Conservation (phyloP, 2,113 vertebrate species). For the Catharus bicknelli region DNA sequence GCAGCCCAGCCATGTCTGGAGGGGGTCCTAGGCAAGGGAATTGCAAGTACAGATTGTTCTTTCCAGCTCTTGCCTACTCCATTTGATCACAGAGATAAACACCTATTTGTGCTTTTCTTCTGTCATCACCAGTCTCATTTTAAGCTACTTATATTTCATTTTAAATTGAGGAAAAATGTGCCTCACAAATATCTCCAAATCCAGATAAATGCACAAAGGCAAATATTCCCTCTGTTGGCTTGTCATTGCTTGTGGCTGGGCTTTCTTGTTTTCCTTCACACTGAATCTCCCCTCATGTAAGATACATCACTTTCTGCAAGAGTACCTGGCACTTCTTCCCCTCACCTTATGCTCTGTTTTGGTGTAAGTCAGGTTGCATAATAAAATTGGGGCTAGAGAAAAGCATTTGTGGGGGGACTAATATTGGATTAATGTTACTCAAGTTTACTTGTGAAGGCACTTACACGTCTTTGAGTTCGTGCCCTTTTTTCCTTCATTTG, state of each 20-base stretch:
- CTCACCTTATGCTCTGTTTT: background rate
- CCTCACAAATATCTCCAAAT: background rate
- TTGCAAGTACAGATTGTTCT: background rate
- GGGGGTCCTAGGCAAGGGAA: background rate
- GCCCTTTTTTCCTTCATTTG: background rate
- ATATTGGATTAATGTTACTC: background rate
- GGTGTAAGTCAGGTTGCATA: background rate
- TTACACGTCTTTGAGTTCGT: background rate
- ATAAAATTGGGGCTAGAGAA: background rate
- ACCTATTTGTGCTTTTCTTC: background rate
- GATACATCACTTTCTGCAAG: background rate
- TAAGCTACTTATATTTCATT: background rate
- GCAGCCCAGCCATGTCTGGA: background rate
- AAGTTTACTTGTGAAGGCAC: background rate
- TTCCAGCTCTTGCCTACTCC: background rate
- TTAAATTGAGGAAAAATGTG: background rate
- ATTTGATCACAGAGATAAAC: background rate
- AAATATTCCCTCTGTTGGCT: background rate
- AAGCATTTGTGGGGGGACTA: background rate
- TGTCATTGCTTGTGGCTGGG: background rate
- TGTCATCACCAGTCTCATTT: background rate
- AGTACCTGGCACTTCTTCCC: background rate
- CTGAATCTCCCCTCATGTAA: background rate
- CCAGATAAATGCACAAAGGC: background rate
- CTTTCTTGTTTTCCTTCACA: background rate